These are phyloP conservation scores for Drosophila neonasuta DNA, from an alignment of 2,888 invertebrate genomes.

Conservation along the genomic window DNA sequence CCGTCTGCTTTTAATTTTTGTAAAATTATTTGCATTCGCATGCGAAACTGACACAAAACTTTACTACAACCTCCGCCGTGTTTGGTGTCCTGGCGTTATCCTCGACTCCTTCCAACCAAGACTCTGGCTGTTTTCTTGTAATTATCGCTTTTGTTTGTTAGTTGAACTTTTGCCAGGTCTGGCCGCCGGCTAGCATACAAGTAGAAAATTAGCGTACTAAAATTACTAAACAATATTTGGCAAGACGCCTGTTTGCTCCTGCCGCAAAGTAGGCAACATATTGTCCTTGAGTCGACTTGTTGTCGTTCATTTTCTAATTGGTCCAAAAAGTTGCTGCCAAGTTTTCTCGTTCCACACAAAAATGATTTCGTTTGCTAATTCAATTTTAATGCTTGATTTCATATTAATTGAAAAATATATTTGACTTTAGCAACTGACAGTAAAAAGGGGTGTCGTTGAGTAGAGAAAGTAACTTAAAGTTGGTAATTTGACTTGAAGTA, in stretches of 20 bases:
- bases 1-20: conserved; percentile 72
- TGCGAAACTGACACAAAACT: conserved; percentile 59
- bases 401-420: conserved; percentile 80
- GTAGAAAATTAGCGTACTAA: conserved; percentile 73
- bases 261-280: conserved; percentile 65
- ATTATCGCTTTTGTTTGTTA: conserved; percentile 79
- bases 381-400: conserved; percentile 82
- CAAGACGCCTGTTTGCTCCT: conserved; percentile 24
- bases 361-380: conserved; percentile 71
- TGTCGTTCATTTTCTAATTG: conserved; percentile 70
- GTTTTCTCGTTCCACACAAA: conserved; percentile 43
- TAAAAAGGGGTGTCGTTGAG: background rate
- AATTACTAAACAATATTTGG: conserved; percentile 77
- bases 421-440: conserved; percentile 2
- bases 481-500: background rate
- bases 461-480: background rate
- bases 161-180: conserved; percentile 71
- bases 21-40: conserved; percentile 69
- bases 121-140: conserved; percentile 69
- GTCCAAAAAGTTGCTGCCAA: conserved; percentile 66
- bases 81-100: conserved; percentile 5
- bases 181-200: conserved; percentile 75
- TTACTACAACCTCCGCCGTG: conserved; percentile 23
- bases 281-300: conserved; percentile 50
- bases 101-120: background rate